Percentiles rank a stretch among this genome's conserved stretches.
These are phyloP conservation scores for Crocuta crocuta DNA, from an alignment of 2,113 vertebrate genomes.

Conservation along the genomic window DNA sequence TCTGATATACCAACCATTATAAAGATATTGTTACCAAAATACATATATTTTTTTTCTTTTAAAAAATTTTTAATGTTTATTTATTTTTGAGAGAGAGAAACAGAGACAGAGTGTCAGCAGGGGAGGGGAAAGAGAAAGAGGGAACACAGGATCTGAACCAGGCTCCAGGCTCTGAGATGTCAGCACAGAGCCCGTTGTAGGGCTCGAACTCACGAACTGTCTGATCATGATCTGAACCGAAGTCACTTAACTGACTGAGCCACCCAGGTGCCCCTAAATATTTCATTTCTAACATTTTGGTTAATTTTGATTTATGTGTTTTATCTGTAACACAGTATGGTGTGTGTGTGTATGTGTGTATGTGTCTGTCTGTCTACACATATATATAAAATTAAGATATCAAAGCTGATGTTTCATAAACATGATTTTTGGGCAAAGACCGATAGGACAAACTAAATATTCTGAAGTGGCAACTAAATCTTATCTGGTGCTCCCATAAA, in stretches of 20 bases:
- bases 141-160: too few relatives aligned
- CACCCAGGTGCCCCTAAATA: too few relatives aligned
- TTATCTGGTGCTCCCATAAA: background rate
- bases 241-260: too few relatives aligned
- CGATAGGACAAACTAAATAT: background rate
- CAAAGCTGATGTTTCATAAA: background rate
- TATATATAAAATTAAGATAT: background rate
- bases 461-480: background rate
- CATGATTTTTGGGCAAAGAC: constrained; percentile 11
- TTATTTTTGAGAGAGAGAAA: too few relatives aligned
- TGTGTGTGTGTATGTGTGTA: background rate
- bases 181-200: too few relatives aligned
- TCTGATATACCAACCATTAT: background rate
- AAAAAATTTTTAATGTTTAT: too few relatives aligned
- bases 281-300: background rate
- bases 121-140: too few relatives aligned
- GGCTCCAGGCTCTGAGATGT: too few relatives aligned
- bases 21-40: background rate
- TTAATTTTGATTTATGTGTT: background rate
- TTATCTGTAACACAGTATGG: background rate
- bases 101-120: too few relatives aligned
- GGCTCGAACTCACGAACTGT: too few relatives aligned
- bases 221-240: too few relatives aligned
- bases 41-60: background rate
- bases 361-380: background rate